Conservation (phyloP, 2,888 invertebrate species). For the Thysanoteuthis rhombus region DNA sequence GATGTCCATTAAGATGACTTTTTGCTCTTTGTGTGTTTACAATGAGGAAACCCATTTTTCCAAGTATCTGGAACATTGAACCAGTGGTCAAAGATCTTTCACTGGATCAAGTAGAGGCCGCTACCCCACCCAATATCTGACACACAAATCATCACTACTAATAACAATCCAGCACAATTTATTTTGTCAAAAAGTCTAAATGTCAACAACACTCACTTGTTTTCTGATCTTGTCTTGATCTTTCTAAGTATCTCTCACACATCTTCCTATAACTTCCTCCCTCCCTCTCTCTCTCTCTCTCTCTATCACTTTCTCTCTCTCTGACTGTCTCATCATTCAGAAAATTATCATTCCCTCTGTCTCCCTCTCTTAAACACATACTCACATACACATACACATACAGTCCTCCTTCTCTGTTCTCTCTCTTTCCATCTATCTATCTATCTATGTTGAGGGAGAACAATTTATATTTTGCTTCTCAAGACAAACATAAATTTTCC, state of each 20-base stretch:
- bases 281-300: neutral
- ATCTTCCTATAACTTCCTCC: neutral
- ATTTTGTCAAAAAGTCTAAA: slow-evolving; percentile 12
- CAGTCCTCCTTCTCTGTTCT: neutral
- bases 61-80: neutral
- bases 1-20: neutral
- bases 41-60: slow-evolving; percentile 12
- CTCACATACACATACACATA: no score
- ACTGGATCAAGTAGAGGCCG: neutral
- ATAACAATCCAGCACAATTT: neutral
- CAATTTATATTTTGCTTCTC: no score
- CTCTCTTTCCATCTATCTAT: neutral
- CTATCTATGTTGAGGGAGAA: neutral
- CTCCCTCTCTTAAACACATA: no score
- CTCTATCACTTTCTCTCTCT: neutral
- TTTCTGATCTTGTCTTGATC: neutral
- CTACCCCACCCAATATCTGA: neutral
- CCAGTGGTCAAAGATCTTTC: neutral
- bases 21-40: neutral
- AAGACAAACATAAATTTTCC: no score
- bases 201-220: neutral
- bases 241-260: neutral
- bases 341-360: no score
- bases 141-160: neutral
- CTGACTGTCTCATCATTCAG: neutral